Percentiles rank a stretch among this genome's conserved stretches.
Conservation (phyloP, 1,140 invertebrate genomes). For the Drosophila parvula region DNA sequence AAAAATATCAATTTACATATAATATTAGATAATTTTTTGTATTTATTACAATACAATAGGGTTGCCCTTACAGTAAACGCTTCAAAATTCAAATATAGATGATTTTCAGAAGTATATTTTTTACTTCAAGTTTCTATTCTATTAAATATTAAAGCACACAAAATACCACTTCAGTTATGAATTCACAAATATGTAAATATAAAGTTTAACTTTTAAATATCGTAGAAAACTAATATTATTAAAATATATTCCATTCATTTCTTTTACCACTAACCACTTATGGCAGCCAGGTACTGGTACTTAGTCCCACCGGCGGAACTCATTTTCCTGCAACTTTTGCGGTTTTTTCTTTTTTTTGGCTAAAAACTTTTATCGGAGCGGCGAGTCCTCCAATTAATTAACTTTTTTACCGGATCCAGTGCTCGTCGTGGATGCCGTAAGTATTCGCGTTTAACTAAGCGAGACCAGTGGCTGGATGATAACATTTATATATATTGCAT, state of each 20-base stretch:
- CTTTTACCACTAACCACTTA: conserved; percentile 56
- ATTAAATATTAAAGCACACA: neutral
- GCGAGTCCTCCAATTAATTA: conserved; percentile 3
- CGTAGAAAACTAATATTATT: no score
- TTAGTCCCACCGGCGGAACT: conserved; percentile 47
- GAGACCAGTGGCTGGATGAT: conserved; percentile 46
- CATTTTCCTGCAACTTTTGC: conserved; percentile 28
- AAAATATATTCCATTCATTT: no score
- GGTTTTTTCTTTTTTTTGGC: neutral
- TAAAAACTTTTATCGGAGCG: neutral
- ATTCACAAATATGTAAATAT: neutral
- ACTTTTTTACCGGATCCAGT: neutral
- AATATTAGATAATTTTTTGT: neutral
- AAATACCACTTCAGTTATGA: no score
- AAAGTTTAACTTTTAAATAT: neutral
- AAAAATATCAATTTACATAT: neutral
- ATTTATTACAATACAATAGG: neutral
- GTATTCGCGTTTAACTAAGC: conserved; percentile 54
- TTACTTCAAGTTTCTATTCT: neutral
- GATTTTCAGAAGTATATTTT: neutral
- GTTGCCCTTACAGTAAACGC: neutral
- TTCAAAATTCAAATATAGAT: neutral
- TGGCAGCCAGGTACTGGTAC: conserved; percentile 61
- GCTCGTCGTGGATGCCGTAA: conserved; percentile 11
- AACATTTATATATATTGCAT: conserved; percentile 64